Evolutionary conservation across 1,140 invertebrate species (phyloP), one percentile per base, ranked within the genome.

Genomic region (Lordiphosa collinella): DNA sequence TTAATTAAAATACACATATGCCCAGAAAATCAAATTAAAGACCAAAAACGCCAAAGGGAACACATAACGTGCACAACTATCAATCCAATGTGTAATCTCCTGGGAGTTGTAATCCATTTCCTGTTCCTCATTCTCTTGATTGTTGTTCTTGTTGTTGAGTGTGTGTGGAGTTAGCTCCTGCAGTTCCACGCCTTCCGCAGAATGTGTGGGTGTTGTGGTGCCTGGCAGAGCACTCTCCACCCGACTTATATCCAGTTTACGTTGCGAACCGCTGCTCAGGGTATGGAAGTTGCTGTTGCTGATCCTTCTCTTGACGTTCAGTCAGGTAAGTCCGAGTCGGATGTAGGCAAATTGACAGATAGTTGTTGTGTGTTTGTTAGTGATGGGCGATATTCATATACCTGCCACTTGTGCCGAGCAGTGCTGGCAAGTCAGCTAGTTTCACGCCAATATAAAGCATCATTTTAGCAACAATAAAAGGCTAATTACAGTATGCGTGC

Each of bases 21-120:
- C 93, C 95, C 95, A 97, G 71, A 96, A 97, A 37, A 96, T 90
- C 37, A 94, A 90, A 78, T 97, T 97, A 78, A 96, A 96, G 37
- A 95, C 90, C 1, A 96, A 68, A 85, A 96, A 97, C 1, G 93
- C 89, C 2, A 93, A 73, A 0, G 96, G 96, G 85, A 96, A 97
- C 2, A 95, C 88, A 11, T 95, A 90, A 22, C 95, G 91, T 16
- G 95, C 95, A 8, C 94, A 91, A 8, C 51, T 57, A 67, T 96
- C 95, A 37, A 97, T 96, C 94, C 95, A 96, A 36, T 94, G 94
- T 47, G 95, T 94, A 34, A 96, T 95, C 87, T 96, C 94, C 69
- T 96, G 95, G 0, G 95, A 95, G 16, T 60, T 90, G 11, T 70
- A 57, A 25, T 63, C 60, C 14, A 80, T 73, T 18, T 73, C 57